phyloP scores from a whole-genome alignment of 2,113 vertebrate genomes.

The Paratilapia polleni region DNA sequence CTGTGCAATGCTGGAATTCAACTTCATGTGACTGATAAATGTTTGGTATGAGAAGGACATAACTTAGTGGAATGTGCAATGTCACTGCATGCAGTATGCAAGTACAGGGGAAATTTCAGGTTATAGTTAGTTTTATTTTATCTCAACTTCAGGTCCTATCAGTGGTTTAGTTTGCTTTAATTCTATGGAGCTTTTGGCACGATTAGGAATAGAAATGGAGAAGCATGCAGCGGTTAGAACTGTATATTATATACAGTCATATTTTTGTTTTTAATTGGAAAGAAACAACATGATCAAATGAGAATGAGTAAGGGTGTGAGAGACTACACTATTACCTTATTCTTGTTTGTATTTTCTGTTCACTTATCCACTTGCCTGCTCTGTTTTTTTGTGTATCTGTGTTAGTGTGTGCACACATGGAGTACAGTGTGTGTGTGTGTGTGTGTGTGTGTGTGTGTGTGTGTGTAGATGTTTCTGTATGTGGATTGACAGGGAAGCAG shows the following conservation, averaged over 20 bases:
- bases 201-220: background rate
- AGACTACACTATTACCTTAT: background rate
- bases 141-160: background rate
- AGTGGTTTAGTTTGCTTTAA: slow-evolving; percentile 16
- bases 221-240: background rate
- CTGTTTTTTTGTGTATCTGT: background rate
- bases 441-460: background rate
- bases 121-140: slow-evolving; percentile 14
- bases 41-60: slow-evolving; percentile 31
- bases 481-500: slow-evolving; percentile 35
- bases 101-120: background rate
- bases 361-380: background rate
- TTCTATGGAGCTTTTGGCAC: background rate
- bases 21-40: background rate
- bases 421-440: background rate
- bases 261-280: background rate
- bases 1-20: slow-evolving; percentile 15
- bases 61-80: slow-evolving; percentile 14
- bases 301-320: background rate
- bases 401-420: background rate
- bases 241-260: background rate
- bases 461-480: slow-evolving; percentile 1
- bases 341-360: background rate
- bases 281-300: background rate
- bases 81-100: slow-evolving; percentile 29